phyloP scores from a whole-genome alignment of 2,113 vertebrate genomes.

The Ictidomys tridecemlineatus region DNA sequence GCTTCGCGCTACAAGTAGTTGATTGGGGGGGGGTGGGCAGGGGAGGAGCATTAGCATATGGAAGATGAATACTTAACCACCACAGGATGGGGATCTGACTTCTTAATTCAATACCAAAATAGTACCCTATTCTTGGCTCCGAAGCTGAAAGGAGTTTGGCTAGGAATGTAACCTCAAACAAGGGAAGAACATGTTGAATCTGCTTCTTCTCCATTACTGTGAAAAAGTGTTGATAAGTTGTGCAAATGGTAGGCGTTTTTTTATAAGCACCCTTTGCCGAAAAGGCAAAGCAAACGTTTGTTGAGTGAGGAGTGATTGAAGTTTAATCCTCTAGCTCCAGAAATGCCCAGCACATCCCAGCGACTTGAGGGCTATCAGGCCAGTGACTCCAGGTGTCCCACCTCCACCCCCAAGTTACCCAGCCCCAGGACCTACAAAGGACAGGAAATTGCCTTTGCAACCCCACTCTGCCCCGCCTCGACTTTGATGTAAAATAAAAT shows the following conservation, averaged over 20 bases:
- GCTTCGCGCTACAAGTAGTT: neutral
- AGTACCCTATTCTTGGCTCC: neutral
- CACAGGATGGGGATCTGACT: accelerated
- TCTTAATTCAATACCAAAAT: neutral
- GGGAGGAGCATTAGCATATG: neutral
- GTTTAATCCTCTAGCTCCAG: neutral
- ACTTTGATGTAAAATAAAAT: neutral
- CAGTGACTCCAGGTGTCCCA: neutral
- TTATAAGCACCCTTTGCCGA: neutral
- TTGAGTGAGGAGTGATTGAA: neutral
- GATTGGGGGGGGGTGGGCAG: neutral
- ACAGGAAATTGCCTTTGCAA: neutral
- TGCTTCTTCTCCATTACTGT: neutral
- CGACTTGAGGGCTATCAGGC: neutral
- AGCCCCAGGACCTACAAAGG: neutral
- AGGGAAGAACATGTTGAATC: neutral
- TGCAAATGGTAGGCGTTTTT: neutral
- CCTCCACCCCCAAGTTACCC: neutral
- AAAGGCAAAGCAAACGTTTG: neutral
- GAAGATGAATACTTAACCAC: neutral
- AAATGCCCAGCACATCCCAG: neutral
- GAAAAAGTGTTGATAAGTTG: neutral
- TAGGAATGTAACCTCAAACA: neutral
- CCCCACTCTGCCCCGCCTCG: neutral
- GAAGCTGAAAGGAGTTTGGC: neutral